Evolutionary conservation across 2,113 vertebrate genomes (phyloP).

Genomic region (Australoheros scitulus): DNA sequence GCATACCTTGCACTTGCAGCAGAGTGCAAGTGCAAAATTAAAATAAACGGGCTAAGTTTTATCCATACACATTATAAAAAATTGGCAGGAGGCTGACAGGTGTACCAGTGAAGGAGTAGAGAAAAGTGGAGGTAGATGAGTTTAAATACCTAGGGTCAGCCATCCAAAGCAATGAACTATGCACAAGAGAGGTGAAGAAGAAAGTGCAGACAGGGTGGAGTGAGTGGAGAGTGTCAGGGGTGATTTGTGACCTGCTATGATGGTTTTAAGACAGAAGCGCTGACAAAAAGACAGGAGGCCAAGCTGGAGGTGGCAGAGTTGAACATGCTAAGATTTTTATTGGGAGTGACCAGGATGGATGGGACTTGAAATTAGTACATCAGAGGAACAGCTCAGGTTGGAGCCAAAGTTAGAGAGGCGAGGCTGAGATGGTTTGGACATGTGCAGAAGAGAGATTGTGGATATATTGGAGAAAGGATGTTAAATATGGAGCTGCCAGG

Average conservation of each 20-base stretch:
- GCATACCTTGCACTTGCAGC: too few relatives aligned
- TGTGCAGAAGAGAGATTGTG: too few relatives aligned
- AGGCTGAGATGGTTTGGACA: too few relatives aligned
- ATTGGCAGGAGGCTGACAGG: not conserved
- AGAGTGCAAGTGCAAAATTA: not conserved
- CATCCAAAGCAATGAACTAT: not conserved
- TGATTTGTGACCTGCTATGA: not conserved
- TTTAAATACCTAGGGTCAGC: not conserved
- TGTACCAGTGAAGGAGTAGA: not conserved
- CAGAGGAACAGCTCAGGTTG: too few relatives aligned
- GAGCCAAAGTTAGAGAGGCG: too few relatives aligned
- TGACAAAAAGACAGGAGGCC: not conserved
- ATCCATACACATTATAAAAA: too few relatives aligned
- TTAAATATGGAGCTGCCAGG: too few relatives aligned
- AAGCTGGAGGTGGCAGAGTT: not conserved
- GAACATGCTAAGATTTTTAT: not conserved
- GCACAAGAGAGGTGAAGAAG: not conserved
- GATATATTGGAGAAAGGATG: too few relatives aligned
- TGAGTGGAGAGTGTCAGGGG: not conserved
- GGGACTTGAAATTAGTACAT: too few relatives aligned
- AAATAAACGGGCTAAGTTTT: not conserved
- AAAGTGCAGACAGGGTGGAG: not conserved
- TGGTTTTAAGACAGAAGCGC: not conserved
- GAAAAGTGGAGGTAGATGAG: not conserved
- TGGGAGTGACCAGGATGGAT: too few relatives aligned